A percentile compares a stretch with the other conserved stretches of the same genome.
Conservation (phyloP, 2,113 vertebrate genomes). For the Irena cyanogastra region DNA sequence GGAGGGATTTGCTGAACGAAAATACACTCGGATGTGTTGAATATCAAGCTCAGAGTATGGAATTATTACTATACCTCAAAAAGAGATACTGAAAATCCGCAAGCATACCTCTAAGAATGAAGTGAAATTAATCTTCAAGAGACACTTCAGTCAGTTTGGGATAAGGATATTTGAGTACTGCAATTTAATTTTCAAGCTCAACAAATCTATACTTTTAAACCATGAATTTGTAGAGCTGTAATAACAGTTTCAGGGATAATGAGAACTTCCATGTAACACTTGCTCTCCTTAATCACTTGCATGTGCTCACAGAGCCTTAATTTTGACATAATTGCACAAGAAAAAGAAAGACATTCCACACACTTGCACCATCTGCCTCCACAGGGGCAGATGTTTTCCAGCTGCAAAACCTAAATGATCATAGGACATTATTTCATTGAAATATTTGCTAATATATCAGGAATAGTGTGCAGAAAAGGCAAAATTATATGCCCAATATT, state of each 20-base stretch:
- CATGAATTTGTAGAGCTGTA: neutral
- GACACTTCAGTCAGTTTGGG: neutral
- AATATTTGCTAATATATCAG: neutral
- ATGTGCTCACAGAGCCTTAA: neutral
- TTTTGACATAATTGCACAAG: conserved; percentile 7
- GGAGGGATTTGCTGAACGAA: rapidly evolving
- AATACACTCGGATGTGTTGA: neutral
- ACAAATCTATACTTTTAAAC: neutral
- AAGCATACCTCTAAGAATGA: neutral
- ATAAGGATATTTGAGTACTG: neutral
- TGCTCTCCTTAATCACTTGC: neutral
- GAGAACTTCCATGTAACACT: neutral
- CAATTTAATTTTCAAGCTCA: neutral
- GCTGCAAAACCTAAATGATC: conserved; percentile 16
- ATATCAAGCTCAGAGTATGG: neutral
- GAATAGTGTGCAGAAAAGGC: neutral
- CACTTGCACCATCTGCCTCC: neutral
- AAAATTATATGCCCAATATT: neutral
- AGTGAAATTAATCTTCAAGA: neutral
- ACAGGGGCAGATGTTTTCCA: conserved; percentile 24
- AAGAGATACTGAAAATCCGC: neutral
- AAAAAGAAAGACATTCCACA: neutral
- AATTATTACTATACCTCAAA: neutral
- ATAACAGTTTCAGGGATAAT: neutral
- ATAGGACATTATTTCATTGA: neutral